Evolutionary conservation across 1,140 invertebrate species (phyloP).

Genomic region (Zaprionus taronus): DNA sequence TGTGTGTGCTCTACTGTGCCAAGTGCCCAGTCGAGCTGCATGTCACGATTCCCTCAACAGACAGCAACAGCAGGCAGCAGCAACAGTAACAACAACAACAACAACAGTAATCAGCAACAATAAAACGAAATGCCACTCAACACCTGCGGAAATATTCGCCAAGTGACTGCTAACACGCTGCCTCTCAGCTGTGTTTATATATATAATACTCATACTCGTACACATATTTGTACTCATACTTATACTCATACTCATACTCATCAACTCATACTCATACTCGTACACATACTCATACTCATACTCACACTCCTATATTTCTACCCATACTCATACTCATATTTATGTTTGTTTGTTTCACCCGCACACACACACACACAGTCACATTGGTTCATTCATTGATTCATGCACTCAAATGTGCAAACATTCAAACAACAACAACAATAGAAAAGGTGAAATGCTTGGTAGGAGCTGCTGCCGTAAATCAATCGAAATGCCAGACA

Average conservation of each 20-base stretch:
- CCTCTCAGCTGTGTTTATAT: conserved; percentile 37
- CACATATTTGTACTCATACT: not conserved
- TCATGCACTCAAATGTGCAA: conserved; percentile 37
- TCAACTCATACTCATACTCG: conserved; percentile 15
- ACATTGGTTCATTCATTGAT: conserved; percentile 50
- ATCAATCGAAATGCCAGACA: conserved; percentile 54
- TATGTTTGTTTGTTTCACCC: conserved; percentile 40
- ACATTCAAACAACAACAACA: conserved; percentile 27
- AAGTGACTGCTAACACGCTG: conserved; percentile 60
- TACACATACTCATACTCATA: conserved; percentile 1
- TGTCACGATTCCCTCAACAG: conserved; percentile 73
- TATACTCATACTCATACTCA: not conserved
- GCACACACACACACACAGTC: conserved; percentile 17
- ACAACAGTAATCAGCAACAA: conserved; percentile 45
- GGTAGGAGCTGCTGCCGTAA: conserved; percentile 33
- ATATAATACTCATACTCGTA: conserved; percentile 24
- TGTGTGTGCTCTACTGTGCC: conserved; percentile 63
- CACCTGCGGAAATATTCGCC: conserved; percentile 79
- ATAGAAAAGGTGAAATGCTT: conserved; percentile 47
- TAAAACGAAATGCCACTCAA: conserved; percentile 78
- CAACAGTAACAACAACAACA: conserved; percentile 19
- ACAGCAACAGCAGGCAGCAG: conserved; percentile 33
- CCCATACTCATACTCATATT: conserved; percentile 8
- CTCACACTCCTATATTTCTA: conserved; percentile 8
- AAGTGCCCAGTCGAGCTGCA: conserved; percentile 77